phyloP scores from a whole-genome alignment of 2,113 vertebrate genomes.

The Oreochromis niloticus region DNA sequence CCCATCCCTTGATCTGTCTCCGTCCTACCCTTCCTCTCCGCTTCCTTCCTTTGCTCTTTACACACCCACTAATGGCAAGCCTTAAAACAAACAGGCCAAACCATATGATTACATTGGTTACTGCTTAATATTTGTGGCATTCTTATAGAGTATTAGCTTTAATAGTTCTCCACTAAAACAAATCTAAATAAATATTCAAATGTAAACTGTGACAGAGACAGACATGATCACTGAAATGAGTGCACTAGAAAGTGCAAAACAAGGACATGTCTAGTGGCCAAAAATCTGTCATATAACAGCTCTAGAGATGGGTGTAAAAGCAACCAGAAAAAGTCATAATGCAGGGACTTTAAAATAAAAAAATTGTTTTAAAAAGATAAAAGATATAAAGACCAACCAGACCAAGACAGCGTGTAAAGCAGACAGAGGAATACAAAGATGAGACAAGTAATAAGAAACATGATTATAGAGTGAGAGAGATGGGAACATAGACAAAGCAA shows the following conservation, averaged over 20 bases:
- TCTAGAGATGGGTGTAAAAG: slow-evolving; percentile 10
- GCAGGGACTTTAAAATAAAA: slow-evolving; percentile 6
- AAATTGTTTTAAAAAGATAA: neutral
- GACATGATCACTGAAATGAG: neutral
- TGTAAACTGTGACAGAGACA: neutral
- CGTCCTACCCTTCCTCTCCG: neutral
- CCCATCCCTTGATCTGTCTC: slow-evolving; percentile 29
- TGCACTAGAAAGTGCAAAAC: neutral
- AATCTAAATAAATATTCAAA: neutral
- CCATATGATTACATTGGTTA: slow-evolving; percentile 1
- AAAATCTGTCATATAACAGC: slow-evolving; percentile 21
- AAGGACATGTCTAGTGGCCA: neutral
- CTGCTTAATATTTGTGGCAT: neutral
- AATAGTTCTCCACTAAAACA: neutral
- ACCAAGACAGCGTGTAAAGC: neutral
- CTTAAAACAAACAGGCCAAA: slow-evolving; percentile 30
- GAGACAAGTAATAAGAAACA: neutral
- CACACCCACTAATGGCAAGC: slow-evolving; percentile 40
- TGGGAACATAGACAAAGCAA: slow-evolving; percentile 11
- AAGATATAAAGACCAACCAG: neutral
- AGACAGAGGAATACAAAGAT: neutral
- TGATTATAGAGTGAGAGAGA: neutral
- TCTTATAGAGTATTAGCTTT: neutral
- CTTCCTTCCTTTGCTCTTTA: slow-evolving; percentile 32
- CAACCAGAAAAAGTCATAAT: slow-evolving; percentile 15